Evolutionary conservation across 2,797 vertebrate species (phyloP).

Genomic region (Diglossa cyanea): DNA sequence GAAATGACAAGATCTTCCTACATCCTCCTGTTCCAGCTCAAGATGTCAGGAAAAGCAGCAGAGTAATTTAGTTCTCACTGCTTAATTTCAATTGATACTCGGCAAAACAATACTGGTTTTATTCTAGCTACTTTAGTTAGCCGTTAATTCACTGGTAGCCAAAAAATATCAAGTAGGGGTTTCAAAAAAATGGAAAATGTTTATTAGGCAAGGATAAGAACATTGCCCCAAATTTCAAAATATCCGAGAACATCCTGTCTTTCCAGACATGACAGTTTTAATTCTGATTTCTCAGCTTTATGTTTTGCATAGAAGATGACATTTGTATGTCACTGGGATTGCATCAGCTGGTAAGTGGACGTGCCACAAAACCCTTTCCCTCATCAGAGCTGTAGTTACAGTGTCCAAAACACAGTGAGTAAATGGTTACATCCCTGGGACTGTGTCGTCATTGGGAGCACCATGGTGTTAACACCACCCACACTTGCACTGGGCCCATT

Average conservation of each 20-base stretch:
- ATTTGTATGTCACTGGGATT: not conserved
- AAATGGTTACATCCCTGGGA: not conserved
- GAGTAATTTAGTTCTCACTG: not conserved
- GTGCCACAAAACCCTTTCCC: not conserved
- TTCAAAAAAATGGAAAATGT: not conserved
- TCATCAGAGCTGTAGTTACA: slow-evolving; percentile 38
- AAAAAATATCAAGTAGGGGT: not conserved
- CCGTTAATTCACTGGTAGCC: not conserved
- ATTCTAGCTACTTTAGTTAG: not conserved
- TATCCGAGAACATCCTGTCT: slow-evolving; percentile 3
- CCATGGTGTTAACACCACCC: not conserved
- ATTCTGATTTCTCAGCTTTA: not conserved
- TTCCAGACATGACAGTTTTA: not conserved
- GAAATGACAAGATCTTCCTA: not conserved
- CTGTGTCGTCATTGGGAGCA: not conserved
- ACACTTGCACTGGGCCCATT: slow-evolving; percentile 25
- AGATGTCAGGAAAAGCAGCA: not conserved
- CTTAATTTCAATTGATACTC: not conserved
- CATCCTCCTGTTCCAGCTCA: not conserved
- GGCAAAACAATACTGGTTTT: not conserved
- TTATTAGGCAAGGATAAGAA: not conserved
- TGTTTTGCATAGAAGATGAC: slow-evolving; percentile 21
- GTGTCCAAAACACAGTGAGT: slow-evolving; percentile 43
- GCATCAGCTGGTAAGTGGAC: slow-evolving; percentile 18
- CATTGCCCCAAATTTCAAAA: not conserved